Base-by-base conservation (phyloP, 2,113 vertebrate genomes). In the Coreoperca whiteheadi region DNA sequence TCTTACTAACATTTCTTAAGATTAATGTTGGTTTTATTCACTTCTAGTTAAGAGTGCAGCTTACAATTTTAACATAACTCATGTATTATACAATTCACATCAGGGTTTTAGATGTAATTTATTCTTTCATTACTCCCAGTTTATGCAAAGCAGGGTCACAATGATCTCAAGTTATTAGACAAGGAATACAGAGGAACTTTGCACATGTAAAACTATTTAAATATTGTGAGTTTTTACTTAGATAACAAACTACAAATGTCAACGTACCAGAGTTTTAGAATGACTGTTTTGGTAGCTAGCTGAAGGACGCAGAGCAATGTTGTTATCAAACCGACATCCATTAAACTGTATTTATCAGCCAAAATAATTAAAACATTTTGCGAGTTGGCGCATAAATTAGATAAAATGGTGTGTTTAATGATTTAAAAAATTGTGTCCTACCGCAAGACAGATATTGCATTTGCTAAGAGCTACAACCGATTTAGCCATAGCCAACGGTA, bases 281-380 rank as follows among this genome's bases (percentile, higher is more conserved):
- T 59, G 15, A n/a, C 4, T 80, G 39, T 64, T 83, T 78, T 81
- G 74, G 63, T 59, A 76, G 78, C 89, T 41, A 76, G 75, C 89
- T 34, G 9, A 51, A 46, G 53, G 30, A 71, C 12, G 16, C 25
- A 34, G 37, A 30, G 37, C 34, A 51, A 8, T 61, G n/a, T n/a
- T n/a, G n/a, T n/a, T n/a, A n/a, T n/a, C n/a, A 50, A 0, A 8
- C 15, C 1, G n/a, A n/a, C n/a, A n/a, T 39, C 14, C 30, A 23
- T 37, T 50, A 43, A 37, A 41, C 21, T 51, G 12, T 11, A 2
- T 64, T 41, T 34, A 8, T 32, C 4, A 18, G 1, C 2, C 6
- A 28, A 10, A 51, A 37, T 10, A 53, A 10, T 20, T 51, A n/a
- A 9, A 68, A 25, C 10, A 18, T 20, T 12, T 25, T 4, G 1